These are phyloP conservation scores for Pollenia amentaria DNA, from an alignment of 2,888 invertebrate species.

Conservation along the genomic window DNA sequence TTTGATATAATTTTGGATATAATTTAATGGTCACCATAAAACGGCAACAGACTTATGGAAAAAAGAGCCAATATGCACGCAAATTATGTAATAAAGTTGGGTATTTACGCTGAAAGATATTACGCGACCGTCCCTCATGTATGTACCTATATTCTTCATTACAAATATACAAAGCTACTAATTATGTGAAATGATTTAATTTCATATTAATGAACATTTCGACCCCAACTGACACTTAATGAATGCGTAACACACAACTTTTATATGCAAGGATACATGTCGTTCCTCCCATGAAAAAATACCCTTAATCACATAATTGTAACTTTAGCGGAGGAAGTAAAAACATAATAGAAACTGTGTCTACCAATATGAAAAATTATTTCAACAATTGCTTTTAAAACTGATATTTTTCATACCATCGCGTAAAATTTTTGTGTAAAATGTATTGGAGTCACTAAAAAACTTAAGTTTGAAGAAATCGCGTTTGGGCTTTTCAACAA, in stretches of 20 bases:
- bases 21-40: constrained; percentile 38
- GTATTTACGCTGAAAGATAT: constrained; percentile 38
- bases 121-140: background rate
- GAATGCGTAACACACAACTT: background rate
- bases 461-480: no score
- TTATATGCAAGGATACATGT: background rate
- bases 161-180: constrained; percentile 23
- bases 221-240: constrained; percentile 6
- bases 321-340: no score
- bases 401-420: no score
- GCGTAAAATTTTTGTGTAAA: no score
- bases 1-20: constrained; percentile 35
- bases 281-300: background rate
- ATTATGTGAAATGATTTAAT: constrained; percentile 54
- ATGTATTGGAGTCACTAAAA: no score
- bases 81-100: constrained; percentile 6
- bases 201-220: constrained; percentile 54
- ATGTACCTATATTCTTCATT: constrained; percentile 21
- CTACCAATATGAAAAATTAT: no score
- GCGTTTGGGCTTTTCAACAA: no score
- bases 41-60: background rate
- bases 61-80: constrained; percentile 34
- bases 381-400: no score
- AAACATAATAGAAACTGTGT: no score
- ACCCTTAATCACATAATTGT: no score